Evolutionary conservation across 1,140 invertebrate genomes (phyloP).

Genomic region (Drosophila willistoni): DNA sequence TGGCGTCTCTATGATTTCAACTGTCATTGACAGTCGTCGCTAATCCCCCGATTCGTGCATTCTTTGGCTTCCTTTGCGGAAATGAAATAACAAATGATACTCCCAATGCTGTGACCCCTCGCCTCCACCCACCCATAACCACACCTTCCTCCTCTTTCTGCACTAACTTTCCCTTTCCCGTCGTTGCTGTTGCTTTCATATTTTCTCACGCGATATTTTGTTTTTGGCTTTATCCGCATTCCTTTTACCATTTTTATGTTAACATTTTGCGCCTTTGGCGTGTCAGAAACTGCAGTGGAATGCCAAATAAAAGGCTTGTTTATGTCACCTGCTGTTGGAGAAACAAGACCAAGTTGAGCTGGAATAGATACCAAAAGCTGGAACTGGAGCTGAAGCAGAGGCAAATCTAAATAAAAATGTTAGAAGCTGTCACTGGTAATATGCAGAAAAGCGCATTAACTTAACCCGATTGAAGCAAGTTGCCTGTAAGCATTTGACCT

Average conservation of each 20-base stretch:
- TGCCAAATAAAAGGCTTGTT: slow-evolving; percentile 78
- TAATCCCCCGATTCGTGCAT: slow-evolving; percentile 65
- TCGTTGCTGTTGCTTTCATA: slow-evolving; percentile 32
- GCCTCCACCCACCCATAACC: too few species aligned
- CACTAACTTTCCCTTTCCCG: background rate
- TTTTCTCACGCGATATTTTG: slow-evolving; percentile 58
- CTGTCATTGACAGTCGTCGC: slow-evolving; percentile 59
- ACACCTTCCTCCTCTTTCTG: background rate
- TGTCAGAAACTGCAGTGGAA: slow-evolving; percentile 72
- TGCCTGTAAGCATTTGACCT: slow-evolving; percentile 30
- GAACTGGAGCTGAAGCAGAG: background rate
- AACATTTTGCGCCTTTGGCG: slow-evolving; percentile 60
- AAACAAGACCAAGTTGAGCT: background rate
- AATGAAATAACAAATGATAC: slow-evolving; percentile 78
- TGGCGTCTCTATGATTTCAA: slow-evolving; percentile 69
- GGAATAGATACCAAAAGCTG: background rate
- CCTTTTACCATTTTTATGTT: slow-evolving; percentile 34
- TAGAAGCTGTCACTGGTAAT: slow-evolving; percentile 51
- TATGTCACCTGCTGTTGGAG: slow-evolving; percentile 64
- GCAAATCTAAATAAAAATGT: slow-evolving; percentile 1
- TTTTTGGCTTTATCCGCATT: slow-evolving; percentile 52
- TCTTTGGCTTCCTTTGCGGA: slow-evolving; percentile 57
- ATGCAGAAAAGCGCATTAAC: slow-evolving; percentile 59
- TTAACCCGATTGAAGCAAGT: slow-evolving; percentile 40
- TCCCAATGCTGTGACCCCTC: slow-evolving; percentile 11